Conservation (phyloP, 2,888 invertebrate species). For the Hofmannophila pseudospretella region DNA sequence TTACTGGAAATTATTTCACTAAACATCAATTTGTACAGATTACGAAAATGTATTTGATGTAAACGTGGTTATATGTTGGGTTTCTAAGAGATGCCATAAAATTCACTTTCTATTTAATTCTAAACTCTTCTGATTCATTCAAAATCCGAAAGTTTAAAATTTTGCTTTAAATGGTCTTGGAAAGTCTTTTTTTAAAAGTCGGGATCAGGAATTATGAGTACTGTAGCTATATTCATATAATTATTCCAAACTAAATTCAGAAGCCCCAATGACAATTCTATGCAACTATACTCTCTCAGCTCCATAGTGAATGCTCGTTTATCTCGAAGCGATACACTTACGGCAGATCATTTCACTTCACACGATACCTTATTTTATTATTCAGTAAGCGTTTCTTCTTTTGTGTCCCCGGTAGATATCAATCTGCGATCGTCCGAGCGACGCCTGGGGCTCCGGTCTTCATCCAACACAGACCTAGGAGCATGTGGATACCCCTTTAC, state of each 20-base stretch:
- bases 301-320: constrained; percentile 42
- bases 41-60: neutral
- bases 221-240: too few species aligned
- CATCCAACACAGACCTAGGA: constrained; percentile 22
- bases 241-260: too few species aligned
- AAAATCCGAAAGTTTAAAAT: too few species aligned
- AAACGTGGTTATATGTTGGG: too few species aligned
- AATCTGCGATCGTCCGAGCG: constrained; percentile 59
- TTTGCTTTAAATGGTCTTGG: too few species aligned
- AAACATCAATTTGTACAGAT: neutral
- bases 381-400: constrained; percentile 63
- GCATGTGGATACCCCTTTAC: neutral
- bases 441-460: constrained; percentile 51
- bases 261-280: too few species aligned
- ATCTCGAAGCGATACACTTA: constrained; percentile 55
- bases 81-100: too few species aligned
- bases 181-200: too few species aligned
- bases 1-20: constrained; percentile 37
- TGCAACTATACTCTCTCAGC: constrained; percentile 11
- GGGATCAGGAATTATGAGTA: too few species aligned
- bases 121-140: too few species aligned
- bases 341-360: constrained; percentile 58
- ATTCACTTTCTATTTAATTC: too few species aligned
- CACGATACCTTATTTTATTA: constrained; percentile 60
- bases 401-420: constrained; percentile 62